A percentile compares a stretch with the other conserved stretches of the same genome.
Evolutionary conservation across 2,113 vertebrate genomes (phyloP).

Genomic region (Telmatochromis brichardi): DNA sequence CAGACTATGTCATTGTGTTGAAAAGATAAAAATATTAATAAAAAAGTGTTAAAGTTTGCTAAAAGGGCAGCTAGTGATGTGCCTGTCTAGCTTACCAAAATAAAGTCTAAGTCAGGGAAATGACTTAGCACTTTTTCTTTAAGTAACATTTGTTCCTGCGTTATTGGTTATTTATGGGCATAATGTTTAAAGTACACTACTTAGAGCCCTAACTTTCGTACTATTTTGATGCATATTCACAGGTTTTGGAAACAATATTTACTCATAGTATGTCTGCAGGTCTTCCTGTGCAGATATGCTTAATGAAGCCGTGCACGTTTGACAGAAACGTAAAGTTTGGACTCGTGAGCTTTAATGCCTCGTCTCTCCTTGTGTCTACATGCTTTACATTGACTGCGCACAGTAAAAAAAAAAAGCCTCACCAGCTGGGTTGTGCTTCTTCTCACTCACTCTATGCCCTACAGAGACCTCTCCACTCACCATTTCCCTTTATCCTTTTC

Average conservation of each 20-base stretch:
- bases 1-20: not conserved
- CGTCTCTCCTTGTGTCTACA: not conserved
- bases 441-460: not conserved
- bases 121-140: not conserved
- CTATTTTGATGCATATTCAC: not conserved
- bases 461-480: not conserved
- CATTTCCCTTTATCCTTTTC: not conserved
- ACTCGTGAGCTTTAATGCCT: not conserved
- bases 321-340: not conserved
- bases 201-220: not conserved
- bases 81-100: not conserved
- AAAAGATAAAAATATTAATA: not conserved
- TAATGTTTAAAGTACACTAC: not conserved
- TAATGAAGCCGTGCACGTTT: not conserved
- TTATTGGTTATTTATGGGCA: not conserved
- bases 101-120: not conserved
- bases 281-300: not conserved
- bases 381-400: not conserved
- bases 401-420: not conserved
- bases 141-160: not conserved
- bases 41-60: not conserved
- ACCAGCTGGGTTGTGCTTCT: not conserved
- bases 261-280: not conserved
- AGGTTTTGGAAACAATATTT: not conserved
- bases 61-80: not conserved